These are phyloP conservation scores for Hoplostethus atlanticus DNA, from an alignment of 2,797 vertebrate species.

Conservation along the genomic window DNA sequence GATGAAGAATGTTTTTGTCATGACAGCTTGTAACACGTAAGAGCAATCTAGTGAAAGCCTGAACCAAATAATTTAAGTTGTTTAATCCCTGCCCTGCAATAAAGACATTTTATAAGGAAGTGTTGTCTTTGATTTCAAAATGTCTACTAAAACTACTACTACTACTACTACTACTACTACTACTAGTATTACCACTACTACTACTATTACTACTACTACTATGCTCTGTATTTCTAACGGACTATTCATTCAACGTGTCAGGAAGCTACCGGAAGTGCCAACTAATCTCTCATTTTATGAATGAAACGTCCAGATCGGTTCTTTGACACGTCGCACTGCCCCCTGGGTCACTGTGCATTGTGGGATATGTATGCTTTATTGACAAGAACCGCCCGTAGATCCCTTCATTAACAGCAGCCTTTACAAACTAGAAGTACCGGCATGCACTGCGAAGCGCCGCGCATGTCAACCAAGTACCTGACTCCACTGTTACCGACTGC, in stretches of 20 bases:
- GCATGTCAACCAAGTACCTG: slow-evolving; percentile 16
- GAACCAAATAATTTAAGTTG: neutral
- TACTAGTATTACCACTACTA: too few relatives aligned
- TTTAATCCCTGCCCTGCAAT: neutral
- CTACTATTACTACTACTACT: too few relatives aligned
- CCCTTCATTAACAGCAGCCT: too few relatives aligned
- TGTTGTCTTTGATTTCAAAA: too few relatives aligned
- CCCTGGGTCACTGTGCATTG: neutral
- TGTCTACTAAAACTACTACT: too few relatives aligned
- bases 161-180: too few relatives aligned
- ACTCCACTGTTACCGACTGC: neutral
- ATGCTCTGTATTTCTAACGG: too few relatives aligned
- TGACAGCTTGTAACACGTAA: too few relatives aligned
- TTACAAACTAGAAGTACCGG: slow-evolving; percentile 50
- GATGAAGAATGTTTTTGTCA: neutral
- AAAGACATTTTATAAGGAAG: slow-evolving; percentile 4
- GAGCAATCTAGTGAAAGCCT: neutral
- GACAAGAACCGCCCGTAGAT: too few relatives aligned
- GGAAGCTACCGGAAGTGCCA: too few relatives aligned
- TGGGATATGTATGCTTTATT: slow-evolving; percentile 54
- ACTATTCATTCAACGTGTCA: too few relatives aligned
- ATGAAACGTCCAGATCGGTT: slow-evolving; percentile 1
- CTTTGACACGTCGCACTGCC: slow-evolving; percentile 57
- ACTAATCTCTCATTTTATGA: slow-evolving; percentile 1
- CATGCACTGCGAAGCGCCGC: slow-evolving; percentile 9